Evolutionary conservation across 1,140 invertebrate species (phyloP).

Genomic region (Heliothis virescens): DNA sequence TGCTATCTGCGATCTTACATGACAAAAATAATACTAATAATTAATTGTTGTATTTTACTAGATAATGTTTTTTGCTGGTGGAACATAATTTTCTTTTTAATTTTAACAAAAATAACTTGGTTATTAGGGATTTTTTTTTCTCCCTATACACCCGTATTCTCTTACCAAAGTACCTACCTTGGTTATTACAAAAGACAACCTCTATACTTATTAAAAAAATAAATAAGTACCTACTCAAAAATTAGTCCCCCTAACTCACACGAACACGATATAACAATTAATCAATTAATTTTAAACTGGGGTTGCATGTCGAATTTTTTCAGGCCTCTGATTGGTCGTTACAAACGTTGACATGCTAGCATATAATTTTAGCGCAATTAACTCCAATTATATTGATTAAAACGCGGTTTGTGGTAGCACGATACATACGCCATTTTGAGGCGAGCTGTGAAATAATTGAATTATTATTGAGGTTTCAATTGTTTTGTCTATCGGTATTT

Average conservation of each 20-base stretch:
- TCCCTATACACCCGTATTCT: too few relatives aligned
- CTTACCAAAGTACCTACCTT: too few relatives aligned
- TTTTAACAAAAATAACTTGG: too few relatives aligned
- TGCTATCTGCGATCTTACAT: too few relatives aligned
- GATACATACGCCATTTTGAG: constrained; percentile 4
- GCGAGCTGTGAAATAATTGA: background rate
- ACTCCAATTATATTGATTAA: constrained; percentile 37
- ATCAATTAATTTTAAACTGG: constrained; percentile 27
- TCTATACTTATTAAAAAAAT: too few relatives aligned
- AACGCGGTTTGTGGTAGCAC: constrained; percentile 18
- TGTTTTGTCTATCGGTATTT: constrained; percentile 14
- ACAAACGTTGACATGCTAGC: constrained; percentile 22
- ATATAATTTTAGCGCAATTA: constrained; percentile 54
- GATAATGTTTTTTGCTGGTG: too few relatives aligned
- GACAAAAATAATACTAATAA: too few relatives aligned
- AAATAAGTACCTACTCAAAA: too few relatives aligned
- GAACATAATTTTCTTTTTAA: too few relatives aligned
- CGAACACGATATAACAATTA: constrained; percentile 39
- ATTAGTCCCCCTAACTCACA: background rate
- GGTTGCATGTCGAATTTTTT: constrained; percentile 31
- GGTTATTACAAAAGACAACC: too few relatives aligned
- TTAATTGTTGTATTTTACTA: too few relatives aligned
- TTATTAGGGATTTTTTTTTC: too few relatives aligned
- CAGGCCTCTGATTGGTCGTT: constrained; percentile 18
- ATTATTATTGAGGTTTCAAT: background rate